A percentile compares a stretch with the other conserved stretches of the same genome.
Conservation (phyloP, 2,888 invertebrate genomes). For the Saturnia pavonia region DNA sequence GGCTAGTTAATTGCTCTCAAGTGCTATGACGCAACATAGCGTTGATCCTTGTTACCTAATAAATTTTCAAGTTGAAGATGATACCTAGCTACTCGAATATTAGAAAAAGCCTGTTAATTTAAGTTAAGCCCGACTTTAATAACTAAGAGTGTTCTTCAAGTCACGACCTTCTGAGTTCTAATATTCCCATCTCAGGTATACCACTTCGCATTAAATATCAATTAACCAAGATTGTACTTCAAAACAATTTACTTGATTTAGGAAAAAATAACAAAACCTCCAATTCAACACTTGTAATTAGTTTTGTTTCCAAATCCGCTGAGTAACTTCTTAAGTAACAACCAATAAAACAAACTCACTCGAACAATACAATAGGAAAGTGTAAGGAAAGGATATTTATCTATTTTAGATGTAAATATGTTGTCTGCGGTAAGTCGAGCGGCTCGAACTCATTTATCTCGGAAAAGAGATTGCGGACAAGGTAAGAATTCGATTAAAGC, state of each 20-base stretch:
- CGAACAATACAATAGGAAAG: neutral
- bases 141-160: neutral
- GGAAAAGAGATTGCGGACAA: conserved; percentile 21
- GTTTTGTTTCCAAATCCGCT: conserved; percentile 12
- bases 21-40: neutral
- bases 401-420: conserved; percentile 36
- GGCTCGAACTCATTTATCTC: conserved; percentile 25
- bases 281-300: neutral
- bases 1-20: neutral
- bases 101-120: no score
- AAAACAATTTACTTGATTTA: neutral
- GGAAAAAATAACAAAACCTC: neutral
- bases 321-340: conserved; percentile 11
- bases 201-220: no score
- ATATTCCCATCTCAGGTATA: neutral
- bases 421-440: conserved; percentile 29
- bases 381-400: conserved; percentile 26
- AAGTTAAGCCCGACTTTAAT: no score
- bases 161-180: neutral
- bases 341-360: conserved; percentile 11
- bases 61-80: neutral
- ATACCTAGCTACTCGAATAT: neutral
- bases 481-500: conserved; percentile 37
- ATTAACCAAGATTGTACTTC: neutral
- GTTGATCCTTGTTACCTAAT: neutral